Conservation (phyloP, 92 coral and sea anemone species). For the Epizoanthus ramosus region DNA sequence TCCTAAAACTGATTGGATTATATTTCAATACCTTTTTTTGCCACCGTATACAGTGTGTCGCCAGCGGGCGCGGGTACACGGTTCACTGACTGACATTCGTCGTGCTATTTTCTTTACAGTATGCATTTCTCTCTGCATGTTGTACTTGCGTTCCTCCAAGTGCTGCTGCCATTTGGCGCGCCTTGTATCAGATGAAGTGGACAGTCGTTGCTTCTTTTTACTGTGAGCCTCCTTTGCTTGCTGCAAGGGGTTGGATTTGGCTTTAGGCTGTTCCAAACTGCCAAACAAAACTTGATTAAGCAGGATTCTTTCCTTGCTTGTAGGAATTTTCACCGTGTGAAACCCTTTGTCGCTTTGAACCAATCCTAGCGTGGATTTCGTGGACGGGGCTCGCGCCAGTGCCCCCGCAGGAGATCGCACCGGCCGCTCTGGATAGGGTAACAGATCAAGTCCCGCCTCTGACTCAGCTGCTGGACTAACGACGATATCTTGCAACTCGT, state of each 20-base stretch:
- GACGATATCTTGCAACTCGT: conserved; percentile 13
- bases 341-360: conserved; percentile 38
- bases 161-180: conserved; percentile 23
- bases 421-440: not conserved
- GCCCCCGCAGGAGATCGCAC: not conserved
- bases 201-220: not conserved
- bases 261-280: not conserved
- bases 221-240: not conserved
- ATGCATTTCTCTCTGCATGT: conserved; percentile 24
- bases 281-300: conserved; percentile 19
- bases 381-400: conserved; percentile 17
- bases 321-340: conserved; percentile 12
- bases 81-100: conserved; percentile 12
- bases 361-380: conserved; percentile 28
- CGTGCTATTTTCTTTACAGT: conserved; percentile 12
- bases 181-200: conserved; percentile 8
- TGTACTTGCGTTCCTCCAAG: conserved; percentile 9
- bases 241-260: not conserved
- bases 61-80: not conserved
- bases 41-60: conserved; percentile 10
- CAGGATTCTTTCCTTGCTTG: conserved; percentile 14
- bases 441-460: conserved; percentile 17
- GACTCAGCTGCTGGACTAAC: conserved; percentile 1
- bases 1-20: no score
- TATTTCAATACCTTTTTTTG: conserved; percentile 7